These are phyloP conservation scores for Molossus molossus DNA, from an alignment of 2,797 vertebrate species.

Conservation along the genomic window DNA sequence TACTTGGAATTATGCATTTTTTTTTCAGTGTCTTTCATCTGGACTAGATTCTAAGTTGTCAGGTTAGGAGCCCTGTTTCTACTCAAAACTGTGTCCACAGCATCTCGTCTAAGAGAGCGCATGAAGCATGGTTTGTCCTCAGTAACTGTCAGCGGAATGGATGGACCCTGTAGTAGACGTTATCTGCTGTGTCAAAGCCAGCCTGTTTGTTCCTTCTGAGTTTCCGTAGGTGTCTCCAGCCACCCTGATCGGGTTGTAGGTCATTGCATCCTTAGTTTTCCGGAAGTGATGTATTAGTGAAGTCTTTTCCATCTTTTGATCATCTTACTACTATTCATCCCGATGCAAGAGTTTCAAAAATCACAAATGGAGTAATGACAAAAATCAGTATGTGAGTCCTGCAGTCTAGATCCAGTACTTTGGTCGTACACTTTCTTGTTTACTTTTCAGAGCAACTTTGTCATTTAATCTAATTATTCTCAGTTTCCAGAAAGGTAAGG, in stretches of 20 bases:
- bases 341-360: neutral
- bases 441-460: neutral
- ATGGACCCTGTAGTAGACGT: neutral
- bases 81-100: neutral
- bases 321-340: neutral
- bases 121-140: neutral
- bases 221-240: neutral
- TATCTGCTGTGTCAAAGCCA: neutral
- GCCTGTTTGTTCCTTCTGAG: neutral
- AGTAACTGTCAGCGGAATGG: neutral
- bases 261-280: neutral
- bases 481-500: neutral
- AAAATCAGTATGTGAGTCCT: neutral
- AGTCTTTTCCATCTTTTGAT: neutral
- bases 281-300: neutral
- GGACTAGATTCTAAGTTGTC: slow-evolving; percentile 28
- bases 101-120: neutral
- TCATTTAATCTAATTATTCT: neutral
- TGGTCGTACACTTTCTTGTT: neutral
- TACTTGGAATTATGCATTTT: neutral
- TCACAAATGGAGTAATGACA: neutral
- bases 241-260: neutral
- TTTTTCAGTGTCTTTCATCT: neutral
- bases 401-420: neutral
- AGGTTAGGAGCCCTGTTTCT: neutral